Evolutionary conservation across 2,888 invertebrate genomes (phyloP).

Genomic region (Athripsodes cinereus): DNA sequence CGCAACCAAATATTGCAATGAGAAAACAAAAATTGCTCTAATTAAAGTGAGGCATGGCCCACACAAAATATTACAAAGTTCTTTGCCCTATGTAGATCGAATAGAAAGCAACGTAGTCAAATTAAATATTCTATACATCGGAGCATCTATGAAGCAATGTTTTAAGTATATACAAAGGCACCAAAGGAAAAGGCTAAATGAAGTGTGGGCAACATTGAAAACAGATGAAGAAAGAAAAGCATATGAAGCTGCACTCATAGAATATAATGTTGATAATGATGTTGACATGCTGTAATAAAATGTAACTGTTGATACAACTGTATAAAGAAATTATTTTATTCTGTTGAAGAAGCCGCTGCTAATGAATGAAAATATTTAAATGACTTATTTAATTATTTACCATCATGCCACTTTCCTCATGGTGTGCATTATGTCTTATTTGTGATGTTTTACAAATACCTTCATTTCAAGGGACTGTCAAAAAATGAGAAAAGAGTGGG

Average conservation of each 20-base stretch:
- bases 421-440: too few species aligned
- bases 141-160: conserved; percentile 75
- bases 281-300: conserved; percentile 4
- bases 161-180: conserved; percentile 65
- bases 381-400: too few species aligned
- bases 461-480: too few species aligned
- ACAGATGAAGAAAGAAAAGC: conserved; percentile 57
- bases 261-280: conserved; percentile 33
- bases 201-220: conserved; percentile 54
- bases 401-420: too few species aligned
- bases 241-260: conserved; percentile 47
- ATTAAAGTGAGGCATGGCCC: conserved; percentile 69
- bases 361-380: too few species aligned
- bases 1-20: conserved; percentile 73
- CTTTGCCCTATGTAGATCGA: conserved; percentile 62
- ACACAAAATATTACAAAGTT: conserved; percentile 62
- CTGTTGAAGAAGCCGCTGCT: too few species aligned
- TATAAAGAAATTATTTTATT: too few species aligned
- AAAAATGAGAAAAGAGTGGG: too few species aligned
- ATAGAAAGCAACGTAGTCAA: conserved; percentile 56
- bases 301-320: too few species aligned
- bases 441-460: too few species aligned
- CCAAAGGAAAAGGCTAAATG: conserved; percentile 60
- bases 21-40: conserved; percentile 67
- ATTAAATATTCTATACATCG: conserved; percentile 63